These are phyloP conservation scores for Dendrolimus punctatus DNA, from an alignment of 1,140 invertebrate genomes.

Conservation along the genomic window DNA sequence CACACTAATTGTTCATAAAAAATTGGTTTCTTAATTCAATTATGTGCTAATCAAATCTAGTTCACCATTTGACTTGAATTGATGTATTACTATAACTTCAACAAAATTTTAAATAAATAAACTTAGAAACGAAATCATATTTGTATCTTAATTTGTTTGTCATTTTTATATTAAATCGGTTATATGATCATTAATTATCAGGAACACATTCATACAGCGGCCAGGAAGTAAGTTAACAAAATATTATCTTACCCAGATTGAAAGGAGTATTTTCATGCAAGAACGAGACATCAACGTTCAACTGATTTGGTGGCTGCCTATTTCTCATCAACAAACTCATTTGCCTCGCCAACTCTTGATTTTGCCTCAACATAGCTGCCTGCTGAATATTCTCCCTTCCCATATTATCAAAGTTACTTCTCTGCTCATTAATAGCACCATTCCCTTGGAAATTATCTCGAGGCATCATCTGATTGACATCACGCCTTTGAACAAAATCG, in stretches of 20 bases:
- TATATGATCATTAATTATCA: too few relatives aligned
- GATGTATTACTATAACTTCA: too few relatives aligned
- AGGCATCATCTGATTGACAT: conserved; percentile 36
- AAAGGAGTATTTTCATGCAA: conserved; percentile 55
- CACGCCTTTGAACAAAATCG: conserved; percentile 45
- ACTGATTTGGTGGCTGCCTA: conserved; percentile 48
- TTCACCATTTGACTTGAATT: too few relatives aligned
- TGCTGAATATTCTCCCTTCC: conserved; percentile 40
- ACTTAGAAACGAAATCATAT: too few relatives aligned
- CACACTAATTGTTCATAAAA: too few relatives aligned
- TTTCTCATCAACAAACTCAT: conserved; percentile 56
- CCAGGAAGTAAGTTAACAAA: neutral
- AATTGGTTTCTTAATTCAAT: too few relatives aligned
- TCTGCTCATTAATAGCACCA: conserved; percentile 29
- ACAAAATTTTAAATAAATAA: too few relatives aligned
- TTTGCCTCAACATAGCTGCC: conserved; percentile 40
- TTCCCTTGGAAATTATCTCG: conserved; percentile 39
- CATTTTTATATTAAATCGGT: too few relatives aligned
- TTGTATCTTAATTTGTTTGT: too few relatives aligned
- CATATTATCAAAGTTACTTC: conserved; percentile 38
- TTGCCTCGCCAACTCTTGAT: conserved; percentile 52
- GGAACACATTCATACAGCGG: too few relatives aligned
- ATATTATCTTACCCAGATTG: conserved; percentile 43
- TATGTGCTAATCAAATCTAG: too few relatives aligned
- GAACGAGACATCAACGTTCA: conserved; percentile 59